Conservation (phyloP, 2,888 invertebrate species). For the Agonopterix subpropinquella region DNA sequence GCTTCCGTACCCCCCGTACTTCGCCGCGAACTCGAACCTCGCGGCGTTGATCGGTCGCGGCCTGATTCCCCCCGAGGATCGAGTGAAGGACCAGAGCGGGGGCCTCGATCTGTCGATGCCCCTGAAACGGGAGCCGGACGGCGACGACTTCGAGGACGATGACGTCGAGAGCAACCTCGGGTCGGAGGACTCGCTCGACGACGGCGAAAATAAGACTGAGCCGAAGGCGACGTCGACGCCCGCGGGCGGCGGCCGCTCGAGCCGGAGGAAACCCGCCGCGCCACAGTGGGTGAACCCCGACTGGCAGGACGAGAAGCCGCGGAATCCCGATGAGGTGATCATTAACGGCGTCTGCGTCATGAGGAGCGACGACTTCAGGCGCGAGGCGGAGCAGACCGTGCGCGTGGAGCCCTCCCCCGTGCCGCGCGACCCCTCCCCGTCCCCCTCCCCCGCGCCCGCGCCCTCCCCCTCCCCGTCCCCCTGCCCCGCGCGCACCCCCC, state of each 20-base stretch:
- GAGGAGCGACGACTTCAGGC: conserved; percentile 85
- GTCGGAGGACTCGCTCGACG: conserved; percentile 78
- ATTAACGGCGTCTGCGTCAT: conserved; percentile 96
- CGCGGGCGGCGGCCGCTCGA: conserved; percentile 56
- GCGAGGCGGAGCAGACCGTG: conserved; percentile 81
- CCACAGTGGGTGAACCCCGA: conserved; percentile 99
- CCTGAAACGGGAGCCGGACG: conserved; percentile 85
- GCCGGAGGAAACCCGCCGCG: conserved; percentile 93
- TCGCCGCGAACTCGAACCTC: conserved; percentile 84
- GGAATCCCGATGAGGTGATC: conserved; percentile 84
- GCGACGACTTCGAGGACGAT: conserved; percentile 87
- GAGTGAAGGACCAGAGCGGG: conserved; percentile 85
- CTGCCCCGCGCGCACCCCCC: conserved; percentile 31
- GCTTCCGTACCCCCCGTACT: conserved; percentile 85
- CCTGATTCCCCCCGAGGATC: conserved; percentile 75
- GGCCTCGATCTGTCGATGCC: conserved; percentile 93
- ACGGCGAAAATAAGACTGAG: conserved; percentile 74
- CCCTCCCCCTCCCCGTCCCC: conserved; percentile 16
- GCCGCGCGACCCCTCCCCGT: conserved; percentile 62
- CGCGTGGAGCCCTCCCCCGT: conserved; percentile 86
- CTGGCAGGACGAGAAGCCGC: conserved; percentile 84
- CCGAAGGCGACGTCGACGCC: conserved; percentile 72
- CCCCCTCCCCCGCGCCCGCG: conserved; percentile 30
- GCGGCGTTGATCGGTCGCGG: conserved; percentile 86
- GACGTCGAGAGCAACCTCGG: conserved; percentile 86